Evolutionary conservation across 2,888 invertebrate species (phyloP).

Genomic region (Eumacrocentrus americanus): DNA sequence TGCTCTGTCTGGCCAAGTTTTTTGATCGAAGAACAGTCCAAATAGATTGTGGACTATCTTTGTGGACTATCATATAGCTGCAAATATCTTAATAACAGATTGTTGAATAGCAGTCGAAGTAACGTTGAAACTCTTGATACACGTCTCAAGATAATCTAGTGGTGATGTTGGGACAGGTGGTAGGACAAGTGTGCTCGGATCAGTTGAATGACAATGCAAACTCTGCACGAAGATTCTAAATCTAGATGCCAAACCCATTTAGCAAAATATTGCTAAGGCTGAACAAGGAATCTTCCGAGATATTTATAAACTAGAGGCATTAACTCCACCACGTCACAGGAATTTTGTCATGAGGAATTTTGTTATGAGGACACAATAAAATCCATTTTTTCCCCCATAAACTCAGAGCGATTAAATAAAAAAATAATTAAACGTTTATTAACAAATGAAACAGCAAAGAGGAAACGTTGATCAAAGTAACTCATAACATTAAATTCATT

Average conservation of each 20-base stretch:
- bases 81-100: neutral
- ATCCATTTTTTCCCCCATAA: constrained; percentile 39
- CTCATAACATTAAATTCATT: too few species aligned
- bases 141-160: neutral
- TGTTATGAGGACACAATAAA: constrained; percentile 49
- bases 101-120: neutral
- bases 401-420: too few species aligned
- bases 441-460: too few species aligned
- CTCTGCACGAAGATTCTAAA: neutral
- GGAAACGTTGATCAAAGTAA: too few species aligned
- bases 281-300: constrained; percentile 8
- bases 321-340: too few species aligned
- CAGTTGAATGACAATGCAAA: constrained; percentile 32
- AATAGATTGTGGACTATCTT: too few species aligned
- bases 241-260: neutral
- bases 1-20: too few species aligned
- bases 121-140: neutral
- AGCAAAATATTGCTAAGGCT: neutral
- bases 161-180: constrained; percentile 3
- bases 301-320: too few species aligned
- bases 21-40: too few species aligned
- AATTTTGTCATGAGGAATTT: too few species aligned
- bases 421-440: too few species aligned
- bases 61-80: too few species aligned
- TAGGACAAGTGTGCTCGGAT: constrained; percentile 10